Evolutionary conservation across 1,140 invertebrate genomes (phyloP).

Genomic region (Cyrtorhinus lividipennis): DNA sequence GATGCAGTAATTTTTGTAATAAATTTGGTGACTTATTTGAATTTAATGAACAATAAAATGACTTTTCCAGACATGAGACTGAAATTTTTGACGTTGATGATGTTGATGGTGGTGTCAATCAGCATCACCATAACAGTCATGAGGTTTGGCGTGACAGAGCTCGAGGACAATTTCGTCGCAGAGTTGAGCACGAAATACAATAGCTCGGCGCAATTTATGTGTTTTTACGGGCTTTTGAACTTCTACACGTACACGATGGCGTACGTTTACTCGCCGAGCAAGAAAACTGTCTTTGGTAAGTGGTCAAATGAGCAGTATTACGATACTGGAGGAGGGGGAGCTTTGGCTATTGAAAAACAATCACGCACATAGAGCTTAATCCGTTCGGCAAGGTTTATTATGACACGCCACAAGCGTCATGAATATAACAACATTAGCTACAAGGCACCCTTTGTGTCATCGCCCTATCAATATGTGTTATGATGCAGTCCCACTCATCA

Average conservation of each 20-base stretch:
- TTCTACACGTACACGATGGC: conserved; percentile 89
- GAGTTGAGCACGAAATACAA: conserved; percentile 71
- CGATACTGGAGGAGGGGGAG: no score
- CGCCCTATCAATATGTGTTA: no score
- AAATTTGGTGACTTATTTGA: no score
- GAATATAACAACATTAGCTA: no score
- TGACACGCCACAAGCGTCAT: no score
- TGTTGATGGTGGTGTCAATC: conserved; percentile 67
- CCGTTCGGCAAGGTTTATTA: no score
- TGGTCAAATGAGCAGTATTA: conserved; percentile 21
- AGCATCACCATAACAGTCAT: conserved; percentile 61
- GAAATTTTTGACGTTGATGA: conserved; percentile 77
- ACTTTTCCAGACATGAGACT: conserved; percentile 78
- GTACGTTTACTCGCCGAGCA: conserved; percentile 81
- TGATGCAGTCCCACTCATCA: no score
- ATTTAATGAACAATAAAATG: background rate
- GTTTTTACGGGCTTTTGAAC: conserved; percentile 87
- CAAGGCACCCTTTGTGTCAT: no score
- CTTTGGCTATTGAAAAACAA: no score
- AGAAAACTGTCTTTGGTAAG: conserved; percentile 65
- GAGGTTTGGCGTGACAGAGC: conserved; percentile 70
- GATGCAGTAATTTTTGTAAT: no score
- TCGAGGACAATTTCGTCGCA: conserved; percentile 88
- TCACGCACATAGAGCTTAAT: no score
- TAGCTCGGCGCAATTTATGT: conserved; percentile 86